Percentiles rank a stretch among this genome's conserved stretches.
These are phyloP conservation scores for Leptodactylus fuscus DNA, from an alignment of 2,113 vertebrate species.

Conservation along the genomic window DNA sequence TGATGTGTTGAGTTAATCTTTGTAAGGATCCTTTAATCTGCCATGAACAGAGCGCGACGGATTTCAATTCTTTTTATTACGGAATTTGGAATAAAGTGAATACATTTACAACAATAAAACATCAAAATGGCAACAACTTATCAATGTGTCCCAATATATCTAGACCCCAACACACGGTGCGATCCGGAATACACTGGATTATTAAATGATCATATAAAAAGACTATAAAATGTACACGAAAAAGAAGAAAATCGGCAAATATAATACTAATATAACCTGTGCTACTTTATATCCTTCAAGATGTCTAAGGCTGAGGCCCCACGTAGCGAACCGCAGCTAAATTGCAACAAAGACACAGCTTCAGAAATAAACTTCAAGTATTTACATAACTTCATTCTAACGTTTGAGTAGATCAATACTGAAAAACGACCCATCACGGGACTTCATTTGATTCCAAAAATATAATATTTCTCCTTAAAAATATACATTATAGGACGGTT, in stretches of 20 bases:
- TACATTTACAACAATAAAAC: not conserved
- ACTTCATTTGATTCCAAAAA: not conserved
- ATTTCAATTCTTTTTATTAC: not conserved
- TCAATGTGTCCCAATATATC: not conserved
- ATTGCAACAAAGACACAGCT: no score
- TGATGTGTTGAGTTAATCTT: no score
- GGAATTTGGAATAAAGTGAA: not conserved
- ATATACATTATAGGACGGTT: not conserved
- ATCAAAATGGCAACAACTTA: not conserved
- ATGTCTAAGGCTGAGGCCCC: no score
- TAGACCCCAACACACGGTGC: not conserved
- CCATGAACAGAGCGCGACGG: no score
- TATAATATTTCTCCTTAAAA: not conserved
- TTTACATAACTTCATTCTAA: slow-evolving; percentile 1
- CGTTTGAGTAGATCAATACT: not conserved
- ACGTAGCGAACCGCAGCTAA: no score
- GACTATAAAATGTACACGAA: not conserved
- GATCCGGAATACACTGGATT: not conserved
- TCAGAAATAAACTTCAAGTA: not conserved
- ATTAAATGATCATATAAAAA: not conserved
- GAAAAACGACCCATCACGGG: not conserved
- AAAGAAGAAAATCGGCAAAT: not conserved
- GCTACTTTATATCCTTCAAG: no score
- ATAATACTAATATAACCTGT: no score
- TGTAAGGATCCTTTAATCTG: not conserved